phyloP scores from a whole-genome alignment of 2,797 vertebrate genomes.

The Sandelia bainsii region DNA sequence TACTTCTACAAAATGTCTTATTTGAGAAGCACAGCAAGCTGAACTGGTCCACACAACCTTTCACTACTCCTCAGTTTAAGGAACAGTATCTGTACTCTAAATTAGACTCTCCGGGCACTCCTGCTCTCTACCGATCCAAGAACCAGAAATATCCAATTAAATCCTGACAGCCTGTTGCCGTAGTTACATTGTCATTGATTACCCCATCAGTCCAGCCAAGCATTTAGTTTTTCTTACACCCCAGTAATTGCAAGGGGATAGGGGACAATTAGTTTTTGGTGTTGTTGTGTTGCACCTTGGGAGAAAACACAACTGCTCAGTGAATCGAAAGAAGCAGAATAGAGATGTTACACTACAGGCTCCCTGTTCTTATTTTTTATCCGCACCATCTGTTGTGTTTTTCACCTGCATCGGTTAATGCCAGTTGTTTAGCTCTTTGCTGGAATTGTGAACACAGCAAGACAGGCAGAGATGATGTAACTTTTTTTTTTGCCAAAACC shows the following conservation, averaged over 20 bases:
- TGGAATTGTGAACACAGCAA: constrained; percentile 18
- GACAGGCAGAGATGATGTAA: neutral
- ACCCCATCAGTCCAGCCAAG: constrained; percentile 48
- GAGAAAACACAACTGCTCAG: constrained; percentile 29
- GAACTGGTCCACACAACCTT: constrained; percentile 32
- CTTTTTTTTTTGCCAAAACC: constrained; percentile 15
- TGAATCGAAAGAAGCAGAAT: constrained; percentile 24
- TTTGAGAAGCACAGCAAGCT: constrained; percentile 1
- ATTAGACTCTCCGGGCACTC: constrained; percentile 52
- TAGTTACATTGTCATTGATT: constrained; percentile 67
- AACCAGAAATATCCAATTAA: constrained; percentile 68
- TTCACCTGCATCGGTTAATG: constrained; percentile 29
- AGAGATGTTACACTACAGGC: constrained; percentile 42
- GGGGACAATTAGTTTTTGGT: constrained; percentile 54
- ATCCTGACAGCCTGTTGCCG: constrained; percentile 60
- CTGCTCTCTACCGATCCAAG: constrained; percentile 62
- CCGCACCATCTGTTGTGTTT: constrained; percentile 57
- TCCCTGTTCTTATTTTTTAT: constrained; percentile 38
- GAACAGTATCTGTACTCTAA: constrained; percentile 41
- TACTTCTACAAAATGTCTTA: neutral
- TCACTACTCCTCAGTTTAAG: constrained; percentile 30
- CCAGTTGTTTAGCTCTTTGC: constrained; percentile 29
- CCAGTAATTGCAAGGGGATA: constrained; percentile 51
- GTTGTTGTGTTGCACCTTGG: constrained; percentile 46
- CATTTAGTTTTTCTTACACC: constrained; percentile 52